These are phyloP conservation scores for Drosophila algonquin DNA, from an alignment of 2,888 invertebrate species.

Conservation along the genomic window DNA sequence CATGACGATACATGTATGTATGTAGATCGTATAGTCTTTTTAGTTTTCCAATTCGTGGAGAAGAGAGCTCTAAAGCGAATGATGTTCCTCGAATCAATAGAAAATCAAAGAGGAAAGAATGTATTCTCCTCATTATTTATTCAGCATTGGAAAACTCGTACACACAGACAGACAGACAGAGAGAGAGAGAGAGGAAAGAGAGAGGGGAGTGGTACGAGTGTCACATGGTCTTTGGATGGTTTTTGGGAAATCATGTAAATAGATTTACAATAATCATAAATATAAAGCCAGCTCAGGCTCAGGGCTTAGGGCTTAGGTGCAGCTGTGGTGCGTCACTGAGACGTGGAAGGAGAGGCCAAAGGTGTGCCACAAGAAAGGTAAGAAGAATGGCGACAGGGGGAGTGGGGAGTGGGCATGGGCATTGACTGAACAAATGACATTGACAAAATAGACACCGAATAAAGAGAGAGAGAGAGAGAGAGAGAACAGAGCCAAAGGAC, in stretches of 20 bases:
- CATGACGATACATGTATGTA: too few species aligned
- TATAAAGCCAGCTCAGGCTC: slow-evolving; percentile 60
- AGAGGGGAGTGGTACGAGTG: slow-evolving; percentile 3
- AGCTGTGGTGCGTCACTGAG: slow-evolving; percentile 28
- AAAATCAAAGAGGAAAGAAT: not conserved
- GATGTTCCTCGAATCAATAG: not conserved
- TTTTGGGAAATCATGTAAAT: slow-evolving; percentile 56
- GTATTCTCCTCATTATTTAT: not conserved
- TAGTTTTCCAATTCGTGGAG: not conserved
- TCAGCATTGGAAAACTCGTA: not conserved
- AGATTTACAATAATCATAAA: slow-evolving; percentile 73
- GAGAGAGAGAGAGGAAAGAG: too few species aligned
- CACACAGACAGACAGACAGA: not conserved
- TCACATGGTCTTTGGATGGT: slow-evolving; percentile 11
- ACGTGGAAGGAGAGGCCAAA: slow-evolving; percentile 1
- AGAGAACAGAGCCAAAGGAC: slow-evolving; percentile 21
- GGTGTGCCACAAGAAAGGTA: slow-evolving; percentile 9
- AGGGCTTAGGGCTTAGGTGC: slow-evolving; percentile 47
- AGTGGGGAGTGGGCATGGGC: slow-evolving; percentile 1
- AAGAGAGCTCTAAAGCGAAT: not conserved
- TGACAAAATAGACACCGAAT: slow-evolving; percentile 64
- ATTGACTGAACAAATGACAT: slow-evolving; percentile 67
- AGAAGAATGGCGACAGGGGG: slow-evolving; percentile 7
- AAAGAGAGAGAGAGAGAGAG: slow-evolving; percentile 5
- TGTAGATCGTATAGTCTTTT: too few species aligned